Conservation (phyloP, 2,888 invertebrate genomes). For the Drosophila macrospina region DNA sequence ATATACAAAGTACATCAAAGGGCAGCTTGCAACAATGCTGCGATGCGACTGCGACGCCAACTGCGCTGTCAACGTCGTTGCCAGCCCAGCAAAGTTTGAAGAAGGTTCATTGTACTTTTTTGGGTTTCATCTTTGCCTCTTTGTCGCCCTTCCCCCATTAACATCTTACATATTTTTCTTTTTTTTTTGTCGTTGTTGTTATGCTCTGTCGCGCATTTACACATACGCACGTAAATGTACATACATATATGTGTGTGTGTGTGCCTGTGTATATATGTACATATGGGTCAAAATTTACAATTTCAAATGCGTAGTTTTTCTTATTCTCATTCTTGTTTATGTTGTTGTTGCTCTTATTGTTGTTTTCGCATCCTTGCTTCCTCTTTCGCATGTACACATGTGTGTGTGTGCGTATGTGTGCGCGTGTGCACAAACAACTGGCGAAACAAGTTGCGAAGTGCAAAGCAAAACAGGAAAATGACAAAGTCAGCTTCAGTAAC, state of each 20-base stretch:
- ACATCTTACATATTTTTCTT: slow-evolving; percentile 27
- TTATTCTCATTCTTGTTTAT: background rate
- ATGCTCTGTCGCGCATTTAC: slow-evolving; percentile 33
- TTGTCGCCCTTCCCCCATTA: slow-evolving; percentile 35
- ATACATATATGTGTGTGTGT: background rate
- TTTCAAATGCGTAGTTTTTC: slow-evolving; percentile 37
- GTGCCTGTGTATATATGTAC: slow-evolving; percentile 4
- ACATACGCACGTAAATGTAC: background rate
- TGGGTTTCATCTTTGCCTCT: slow-evolving; percentile 51
- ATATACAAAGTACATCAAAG: slow-evolving; percentile 5
- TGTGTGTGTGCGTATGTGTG: background rate
- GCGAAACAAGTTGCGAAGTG: slow-evolving; percentile 50
- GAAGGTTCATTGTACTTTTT: slow-evolving; percentile 76
- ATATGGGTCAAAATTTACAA: slow-evolving; percentile 65
- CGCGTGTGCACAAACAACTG: slow-evolving; percentile 25
- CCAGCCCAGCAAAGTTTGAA: slow-evolving; percentile 47
- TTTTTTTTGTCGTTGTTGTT: slow-evolving; percentile 19
- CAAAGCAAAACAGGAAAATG: slow-evolving; percentile 44
- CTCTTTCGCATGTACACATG: background rate
- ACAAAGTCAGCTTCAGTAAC: slow-evolving; percentile 24
- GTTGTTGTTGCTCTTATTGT: background rate
- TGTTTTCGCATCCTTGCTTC: slow-evolving; percentile 17
- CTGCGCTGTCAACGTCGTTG: slow-evolving; percentile 44
- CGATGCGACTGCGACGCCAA: background rate
- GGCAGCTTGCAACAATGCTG: slow-evolving; percentile 47